Evolutionary conservation across 2,113 vertebrate genomes (phyloP).

Genomic region (Paradoxurus hermaphroditus): DNA sequence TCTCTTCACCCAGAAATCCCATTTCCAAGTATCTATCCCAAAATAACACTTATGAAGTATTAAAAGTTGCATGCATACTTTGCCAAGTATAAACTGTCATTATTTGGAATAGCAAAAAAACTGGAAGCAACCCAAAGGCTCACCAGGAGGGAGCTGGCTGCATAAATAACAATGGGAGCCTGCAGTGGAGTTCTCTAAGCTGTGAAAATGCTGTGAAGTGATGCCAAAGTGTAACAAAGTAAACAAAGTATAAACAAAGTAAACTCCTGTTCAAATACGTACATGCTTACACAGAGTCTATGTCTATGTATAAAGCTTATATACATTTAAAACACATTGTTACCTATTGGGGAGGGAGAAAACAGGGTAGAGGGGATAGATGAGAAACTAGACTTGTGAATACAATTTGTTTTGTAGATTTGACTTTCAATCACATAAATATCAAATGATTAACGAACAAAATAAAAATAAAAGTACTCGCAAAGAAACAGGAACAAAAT

Average conservation of each 20-base stretch:
- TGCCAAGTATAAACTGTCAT: background rate
- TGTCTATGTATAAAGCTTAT: background rate
- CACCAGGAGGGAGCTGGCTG: background rate
- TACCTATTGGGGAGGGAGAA: background rate
- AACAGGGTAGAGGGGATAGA: background rate
- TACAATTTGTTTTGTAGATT: slow-evolving; percentile 33
- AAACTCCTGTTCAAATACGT: background rate
- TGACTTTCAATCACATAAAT: background rate
- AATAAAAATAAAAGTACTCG: background rate
- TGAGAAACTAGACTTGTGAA: background rate
- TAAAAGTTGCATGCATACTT: background rate
- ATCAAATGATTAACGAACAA: background rate
- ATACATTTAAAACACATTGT: slow-evolving; percentile 5
- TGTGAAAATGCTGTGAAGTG: background rate
- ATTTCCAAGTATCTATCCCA: background rate
- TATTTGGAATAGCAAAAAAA: background rate
- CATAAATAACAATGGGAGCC: background rate
- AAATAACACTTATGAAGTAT: background rate
- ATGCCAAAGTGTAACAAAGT: background rate
- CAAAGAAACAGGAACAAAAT: background rate
- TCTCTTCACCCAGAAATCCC: background rate
- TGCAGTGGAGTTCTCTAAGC: background rate
- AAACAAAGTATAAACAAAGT: too few relatives aligned
- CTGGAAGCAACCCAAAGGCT: background rate
- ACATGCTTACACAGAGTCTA: background rate